phyloP scores from a whole-genome alignment of 2,113 vertebrate species.

The Caretta caretta region DNA sequence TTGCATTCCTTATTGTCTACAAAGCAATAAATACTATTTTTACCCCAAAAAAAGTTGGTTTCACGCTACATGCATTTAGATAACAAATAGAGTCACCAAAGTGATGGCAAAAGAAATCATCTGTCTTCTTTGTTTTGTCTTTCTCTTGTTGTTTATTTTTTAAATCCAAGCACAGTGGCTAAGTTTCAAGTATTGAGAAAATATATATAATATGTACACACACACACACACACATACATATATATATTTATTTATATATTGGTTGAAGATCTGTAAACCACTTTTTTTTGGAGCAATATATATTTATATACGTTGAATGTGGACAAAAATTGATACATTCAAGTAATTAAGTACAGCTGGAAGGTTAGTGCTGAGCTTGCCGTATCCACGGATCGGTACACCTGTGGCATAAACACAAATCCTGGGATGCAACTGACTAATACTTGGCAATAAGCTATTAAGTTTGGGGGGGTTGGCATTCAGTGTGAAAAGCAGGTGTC shows the following conservation, averaged over 20 bases:
- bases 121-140: neutral
- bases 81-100: constrained; percentile 60
- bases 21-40: constrained; percentile 79
- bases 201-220: constrained; percentile 7
- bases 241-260: constrained; percentile 36
- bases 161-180: constrained; percentile 73
- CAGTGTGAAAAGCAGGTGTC: neutral
- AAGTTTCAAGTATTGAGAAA: constrained; percentile 82
- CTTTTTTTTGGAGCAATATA: constrained; percentile 22
- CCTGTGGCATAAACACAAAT: accelerated
- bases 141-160: neutral
- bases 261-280: constrained; percentile 61
- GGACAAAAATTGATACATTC: constrained; percentile 61
- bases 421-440: neutral
- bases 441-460: neutral
- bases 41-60: constrained; percentile 33
- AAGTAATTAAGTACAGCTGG: constrained; percentile 55
- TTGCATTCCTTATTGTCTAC: constrained; percentile 40
- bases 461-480: neutral
- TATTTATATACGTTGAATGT: constrained; percentile 18
- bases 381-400: accelerated
- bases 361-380: constrained; percentile 48
- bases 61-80: constrained; percentile 57
- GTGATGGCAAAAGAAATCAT: constrained; percentile 46
- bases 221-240: constrained; percentile 34